Conservation (phyloP, 2,888 invertebrate species). For the Pachliopta kotzebuea region DNA sequence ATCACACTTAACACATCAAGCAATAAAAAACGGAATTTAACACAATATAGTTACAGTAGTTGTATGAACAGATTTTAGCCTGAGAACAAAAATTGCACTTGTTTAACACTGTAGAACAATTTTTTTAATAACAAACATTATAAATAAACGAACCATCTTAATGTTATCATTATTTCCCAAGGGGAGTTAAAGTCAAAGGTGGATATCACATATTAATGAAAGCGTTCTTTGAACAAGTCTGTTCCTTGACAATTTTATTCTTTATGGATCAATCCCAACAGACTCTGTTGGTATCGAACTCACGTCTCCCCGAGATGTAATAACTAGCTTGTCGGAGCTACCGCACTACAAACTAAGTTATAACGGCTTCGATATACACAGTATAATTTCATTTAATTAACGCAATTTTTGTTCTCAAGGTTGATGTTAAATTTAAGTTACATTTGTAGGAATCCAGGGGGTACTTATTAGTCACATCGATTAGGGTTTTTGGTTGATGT, state of each 20-base stretch:
- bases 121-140: background rate
- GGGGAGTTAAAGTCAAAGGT: no score
- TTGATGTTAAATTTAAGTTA: slow-evolving; percentile 2
- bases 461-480: slow-evolving; percentile 28
- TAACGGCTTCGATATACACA: no score
- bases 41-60: slow-evolving; percentile 10
- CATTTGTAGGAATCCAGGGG: slow-evolving; percentile 1
- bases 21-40: slow-evolving; percentile 22
- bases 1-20: slow-evolving; percentile 32
- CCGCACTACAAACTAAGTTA: no score
- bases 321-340: no score
- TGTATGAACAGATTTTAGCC: background rate
- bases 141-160: no score
- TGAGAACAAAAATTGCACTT: slow-evolving; percentile 14
- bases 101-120: background rate
- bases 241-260: no score
- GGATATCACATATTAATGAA: no score
- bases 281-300: no score
- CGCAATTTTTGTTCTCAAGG: slow-evolving; percentile 9
- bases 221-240: no score
- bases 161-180: no score
- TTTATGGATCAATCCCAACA: no score
- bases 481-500: slow-evolving; percentile 22
- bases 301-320: no score
- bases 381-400: background rate